Base-by-base conservation (phyloP, 2,113 vertebrate genomes). In the Onychorhynchus coronatus region DNA sequence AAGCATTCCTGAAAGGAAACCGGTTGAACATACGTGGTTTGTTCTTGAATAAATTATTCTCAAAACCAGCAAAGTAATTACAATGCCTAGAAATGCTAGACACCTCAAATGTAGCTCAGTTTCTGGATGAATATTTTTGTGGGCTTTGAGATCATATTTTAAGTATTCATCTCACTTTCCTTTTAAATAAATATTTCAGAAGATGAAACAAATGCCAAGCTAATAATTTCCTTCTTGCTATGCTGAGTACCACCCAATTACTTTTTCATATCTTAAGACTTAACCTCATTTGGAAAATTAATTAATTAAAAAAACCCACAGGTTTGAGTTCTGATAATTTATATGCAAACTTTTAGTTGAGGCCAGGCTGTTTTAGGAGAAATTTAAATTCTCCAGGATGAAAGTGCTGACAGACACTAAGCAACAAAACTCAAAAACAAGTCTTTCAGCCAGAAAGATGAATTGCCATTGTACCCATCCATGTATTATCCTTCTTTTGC, bases 351-450 rank as follows among this genome's bases (percentile, higher is more conserved):
- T 79, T 94, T 21, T 25, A 56, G 28, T 46, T 89, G 80, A 13
- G 2, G 52, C 55, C 44, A 71, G 58, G 72, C 61, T 81, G 39
- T 68, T 92, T 39, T 41, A 85, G 41, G 11, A 87, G 81, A 89
- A 92, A 75, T 70, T 76, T 61, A 49, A 94, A 41, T 82, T 88
- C 31, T 31, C 22, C n/a, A 33, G 62, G 22, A 91, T 88, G 77
- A 73, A 88, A 91, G 80, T 88, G 91, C 91, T 96, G 81, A 91
- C 84, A 85, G 91, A 89, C 30, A 31, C 91, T 82, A 85, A 94
- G 91, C 87, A 94, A 91, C 74, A 76, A 49, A 92, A 94, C 62
- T 82, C 74, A 81, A 88, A 94, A 96, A 93, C 91, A 94, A 19
- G 5, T 41, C 70, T 89, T 84, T 31, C 4, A 31, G 65, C 41